Evolutionary conservation across 2,797 vertebrate genomes (phyloP).

Genomic region (Dryobates pubescens): DNA sequence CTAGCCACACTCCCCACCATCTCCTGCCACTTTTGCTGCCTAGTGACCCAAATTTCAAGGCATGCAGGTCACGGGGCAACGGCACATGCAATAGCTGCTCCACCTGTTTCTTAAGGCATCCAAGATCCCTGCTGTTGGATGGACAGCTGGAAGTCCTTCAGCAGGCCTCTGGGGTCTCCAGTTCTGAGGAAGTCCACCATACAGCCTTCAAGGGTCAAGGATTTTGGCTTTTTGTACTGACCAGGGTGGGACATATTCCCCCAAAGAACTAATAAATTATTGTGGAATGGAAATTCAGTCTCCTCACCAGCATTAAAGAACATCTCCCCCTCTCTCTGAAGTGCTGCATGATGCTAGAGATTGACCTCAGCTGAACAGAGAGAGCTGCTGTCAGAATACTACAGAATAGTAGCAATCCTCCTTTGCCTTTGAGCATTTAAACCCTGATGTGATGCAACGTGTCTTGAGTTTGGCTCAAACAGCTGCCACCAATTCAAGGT

Average conservation of each 20-base stretch:
- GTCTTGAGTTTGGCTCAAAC: conserved; percentile 64
- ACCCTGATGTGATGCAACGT: conserved; percentile 52
- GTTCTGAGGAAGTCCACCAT: neutral
- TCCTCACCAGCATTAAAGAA: conserved; percentile 19
- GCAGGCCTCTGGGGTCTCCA: neutral
- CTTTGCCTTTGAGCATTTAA: conserved; percentile 65
- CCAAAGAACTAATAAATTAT: conserved; percentile 14
- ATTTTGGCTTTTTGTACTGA: neutral
- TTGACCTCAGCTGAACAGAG: conserved; percentile 55
- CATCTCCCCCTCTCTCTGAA: conserved; percentile 29
- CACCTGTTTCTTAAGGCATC: neutral
- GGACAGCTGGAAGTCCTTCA: neutral
- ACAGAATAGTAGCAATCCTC: conserved; percentile 47
- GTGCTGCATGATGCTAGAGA: conserved; percentile 49
- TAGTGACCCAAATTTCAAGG: neutral
- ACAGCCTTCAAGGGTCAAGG: neutral
- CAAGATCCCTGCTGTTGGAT: neutral
- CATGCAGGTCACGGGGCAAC: neutral
- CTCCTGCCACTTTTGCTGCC: neutral
- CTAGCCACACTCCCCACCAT: neutral
- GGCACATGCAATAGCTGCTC: neutral
- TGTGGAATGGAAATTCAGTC: conserved; percentile 23
- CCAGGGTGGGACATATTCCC: neutral
- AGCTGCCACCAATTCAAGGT: conserved; percentile 61
- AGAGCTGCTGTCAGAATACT: conserved; percentile 59